Evolutionary conservation across 2,113 vertebrate species (phyloP).

Genomic region (Theristicus caerulescens): DNA sequence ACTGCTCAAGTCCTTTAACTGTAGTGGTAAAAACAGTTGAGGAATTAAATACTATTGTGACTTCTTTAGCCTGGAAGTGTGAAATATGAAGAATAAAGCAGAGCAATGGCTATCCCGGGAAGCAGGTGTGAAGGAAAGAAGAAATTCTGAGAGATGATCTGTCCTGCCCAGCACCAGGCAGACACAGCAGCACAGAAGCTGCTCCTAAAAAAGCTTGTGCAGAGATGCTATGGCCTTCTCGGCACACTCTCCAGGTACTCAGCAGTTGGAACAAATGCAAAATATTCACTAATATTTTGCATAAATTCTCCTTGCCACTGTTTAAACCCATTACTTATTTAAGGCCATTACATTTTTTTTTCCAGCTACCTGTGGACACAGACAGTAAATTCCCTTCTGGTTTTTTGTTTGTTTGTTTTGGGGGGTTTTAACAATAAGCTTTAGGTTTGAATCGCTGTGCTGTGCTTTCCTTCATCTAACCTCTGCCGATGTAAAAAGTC

Average conservation of each 20-base stretch:
- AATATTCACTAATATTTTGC: not conserved
- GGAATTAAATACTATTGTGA: not conserved
- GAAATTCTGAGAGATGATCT: not conserved
- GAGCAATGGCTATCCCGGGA: not conserved
- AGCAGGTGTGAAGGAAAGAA: not conserved
- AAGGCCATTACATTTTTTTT: not conserved
- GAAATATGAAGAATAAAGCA: not conserved
- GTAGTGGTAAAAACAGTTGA: not conserved
- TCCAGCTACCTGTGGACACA: not conserved
- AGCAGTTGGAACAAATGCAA: not conserved
- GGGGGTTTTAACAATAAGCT: not conserved
- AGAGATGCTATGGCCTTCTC: not conserved
- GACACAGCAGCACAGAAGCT: not conserved
- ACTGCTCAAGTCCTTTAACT: not conserved
- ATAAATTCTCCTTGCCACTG: not conserved
- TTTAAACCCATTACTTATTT: not conserved
- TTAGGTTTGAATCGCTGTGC: not conserved
- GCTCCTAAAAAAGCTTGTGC: not conserved
- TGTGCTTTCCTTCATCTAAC: not conserved
- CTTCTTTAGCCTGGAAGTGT: not conserved
- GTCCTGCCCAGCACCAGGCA: not conserved
- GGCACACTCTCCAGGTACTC: not conserved
- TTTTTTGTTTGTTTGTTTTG: not conserved
- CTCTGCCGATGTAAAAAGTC: not conserved
- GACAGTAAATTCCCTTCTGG: not conserved